Base-by-base conservation (phyloP, 2,888 invertebrate species). In the Oscheius myriophilus region DNA sequence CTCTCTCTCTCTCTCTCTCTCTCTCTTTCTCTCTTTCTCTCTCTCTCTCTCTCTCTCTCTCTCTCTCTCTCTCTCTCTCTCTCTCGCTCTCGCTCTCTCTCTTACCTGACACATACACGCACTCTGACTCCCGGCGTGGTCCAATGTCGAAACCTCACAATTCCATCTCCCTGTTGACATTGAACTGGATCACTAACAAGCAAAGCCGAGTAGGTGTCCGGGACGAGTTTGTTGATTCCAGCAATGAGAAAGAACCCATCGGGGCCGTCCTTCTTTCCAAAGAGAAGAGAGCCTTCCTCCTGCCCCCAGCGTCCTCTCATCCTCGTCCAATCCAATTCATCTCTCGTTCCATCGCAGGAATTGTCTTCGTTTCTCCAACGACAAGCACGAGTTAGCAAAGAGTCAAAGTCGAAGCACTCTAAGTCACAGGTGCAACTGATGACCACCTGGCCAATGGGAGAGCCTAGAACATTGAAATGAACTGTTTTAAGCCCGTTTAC, bases 311-410 rank as follows among this genome's bases (percentile, higher is more conserved):
- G 70, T 11, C 82, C 79, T 16, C 73, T 67, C 72, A 80, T 81
- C 58, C 82, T 66, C 9, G 78, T 77, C 71, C 76, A 83, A 46
- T 82, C 81, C 11, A 83, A 64, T 51, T 82, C 75, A 58, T 82
- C 82, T 2, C 77, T 71, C 6, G 54, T 58, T 2, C 78, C 75
- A 41, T 72, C 51, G 43, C 76, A 77, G 2, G 72, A 66, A 45
- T 76, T 78, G 76, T 76, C 75, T 52, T 83, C 82, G 66, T 83
- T 83, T 18, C 76, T 72, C 83, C 83, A 83, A 25, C 80, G 71
- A 59, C 83, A 83, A 0, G 76, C 42, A 53, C 75, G 63, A 6
- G 81, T 79, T 26, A 81, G 73, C 54, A 79, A 69, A 16, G 79
- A 81, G 59, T 82, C 82, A 59, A 82, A 83, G 43, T 76, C 77